Percentiles rank a stretch among this genome's conserved stretches.
phyloP scores from a whole-genome alignment of 2,888 invertebrate species.

The Apamea epomidion region DNA sequence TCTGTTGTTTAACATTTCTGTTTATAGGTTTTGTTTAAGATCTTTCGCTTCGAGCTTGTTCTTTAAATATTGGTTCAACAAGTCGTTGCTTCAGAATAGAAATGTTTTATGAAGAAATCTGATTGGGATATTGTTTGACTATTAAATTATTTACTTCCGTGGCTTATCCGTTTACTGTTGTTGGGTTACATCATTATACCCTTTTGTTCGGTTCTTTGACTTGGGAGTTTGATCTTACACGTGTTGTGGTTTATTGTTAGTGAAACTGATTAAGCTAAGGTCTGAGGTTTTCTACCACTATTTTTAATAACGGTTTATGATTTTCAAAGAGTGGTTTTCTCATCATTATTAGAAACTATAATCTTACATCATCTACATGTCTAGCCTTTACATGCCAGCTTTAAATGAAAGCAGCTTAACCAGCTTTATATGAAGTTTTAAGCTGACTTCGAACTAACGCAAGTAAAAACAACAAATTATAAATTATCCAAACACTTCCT shows the following conservation, averaged over 20 bases:
- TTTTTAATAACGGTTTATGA: background rate
- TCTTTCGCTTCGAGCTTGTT: constrained; percentile 71
- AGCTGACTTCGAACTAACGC: background rate
- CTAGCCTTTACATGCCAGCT: background rate
- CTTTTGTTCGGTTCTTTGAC: constrained; percentile 39
- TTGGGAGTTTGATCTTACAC: background rate
- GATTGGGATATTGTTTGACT: constrained; percentile 59
- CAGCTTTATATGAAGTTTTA: background rate
- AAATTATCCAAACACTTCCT: constrained; percentile 39
- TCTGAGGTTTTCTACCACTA: background rate
- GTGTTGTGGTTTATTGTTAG: background rate
- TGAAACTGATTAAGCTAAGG: background rate
- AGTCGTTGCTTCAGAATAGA: constrained; percentile 53
- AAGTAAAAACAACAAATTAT: constrained; percentile 16
- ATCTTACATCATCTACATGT: background rate
- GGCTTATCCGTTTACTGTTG: constrained; percentile 41
- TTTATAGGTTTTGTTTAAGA: constrained; percentile 78
- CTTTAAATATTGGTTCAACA: constrained; percentile 65
- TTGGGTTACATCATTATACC: constrained; percentile 48
- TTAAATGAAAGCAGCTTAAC: background rate
- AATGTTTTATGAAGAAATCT: constrained; percentile 63
- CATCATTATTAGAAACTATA: background rate
- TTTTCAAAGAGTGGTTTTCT: background rate
- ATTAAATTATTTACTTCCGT: constrained; percentile 61
- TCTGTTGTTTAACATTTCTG: constrained; percentile 74